These are phyloP conservation scores for Hycleus cichorii DNA, from an alignment of 1,140 invertebrate species.

Conservation along the genomic window DNA sequence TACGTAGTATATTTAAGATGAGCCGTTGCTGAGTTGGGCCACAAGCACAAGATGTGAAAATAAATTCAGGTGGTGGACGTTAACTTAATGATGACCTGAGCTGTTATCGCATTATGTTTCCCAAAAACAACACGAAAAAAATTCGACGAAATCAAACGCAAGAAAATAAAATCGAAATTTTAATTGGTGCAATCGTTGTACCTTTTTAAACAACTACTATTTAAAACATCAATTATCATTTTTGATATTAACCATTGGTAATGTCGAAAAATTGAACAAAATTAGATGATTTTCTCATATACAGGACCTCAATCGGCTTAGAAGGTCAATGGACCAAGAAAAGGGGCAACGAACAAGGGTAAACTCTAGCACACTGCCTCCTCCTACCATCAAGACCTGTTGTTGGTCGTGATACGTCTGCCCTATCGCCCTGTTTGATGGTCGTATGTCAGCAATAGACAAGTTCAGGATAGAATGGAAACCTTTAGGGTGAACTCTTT, in stretches of 20 bases:
- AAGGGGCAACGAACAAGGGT: conserved; percentile 22
- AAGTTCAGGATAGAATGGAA: not conserved
- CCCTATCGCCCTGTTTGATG: conserved; percentile 6
- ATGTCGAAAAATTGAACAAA: too few species aligned
- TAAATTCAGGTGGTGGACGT: conserved; percentile 14
- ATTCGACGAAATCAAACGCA: too few species aligned
- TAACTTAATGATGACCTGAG: conserved; percentile 8
- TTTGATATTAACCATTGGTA: too few species aligned
- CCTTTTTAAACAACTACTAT: too few species aligned
- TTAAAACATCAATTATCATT: too few species aligned
- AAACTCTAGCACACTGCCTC: conserved; percentile 15
- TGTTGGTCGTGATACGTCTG: conserved; percentile 15
- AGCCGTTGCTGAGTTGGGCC: not conserved
- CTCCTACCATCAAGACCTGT: conserved; percentile 11
- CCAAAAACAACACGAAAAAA: too few species aligned
- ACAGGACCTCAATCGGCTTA: conserved; percentile 20
- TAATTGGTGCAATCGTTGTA: too few species aligned
- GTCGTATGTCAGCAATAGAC: conserved; percentile 1
- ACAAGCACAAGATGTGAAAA: conserved; percentile 10
- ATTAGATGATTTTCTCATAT: conserved; percentile 14
- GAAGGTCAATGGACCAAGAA: conserved; percentile 26
- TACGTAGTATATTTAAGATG: conserved; percentile 27
- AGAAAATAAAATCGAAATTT: too few species aligned
- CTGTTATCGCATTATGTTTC: too few species aligned
- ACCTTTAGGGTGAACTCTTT: too few species aligned